Conservation (phyloP, 2,888 invertebrate genomes). For the Dermolepida albohirtum region DNA sequence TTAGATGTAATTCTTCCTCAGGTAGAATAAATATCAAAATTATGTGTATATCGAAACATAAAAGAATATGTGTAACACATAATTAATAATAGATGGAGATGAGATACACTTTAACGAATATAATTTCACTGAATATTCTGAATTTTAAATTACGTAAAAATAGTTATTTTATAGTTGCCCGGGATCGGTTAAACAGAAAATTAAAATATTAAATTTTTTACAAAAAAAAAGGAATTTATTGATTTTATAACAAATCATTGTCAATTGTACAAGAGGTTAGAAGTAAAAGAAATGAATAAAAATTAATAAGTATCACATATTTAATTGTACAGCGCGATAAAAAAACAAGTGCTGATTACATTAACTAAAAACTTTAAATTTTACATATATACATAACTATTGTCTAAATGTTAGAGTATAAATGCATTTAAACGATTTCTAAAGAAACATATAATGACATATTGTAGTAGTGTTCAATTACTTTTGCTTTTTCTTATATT, state of each 20-base stretch:
- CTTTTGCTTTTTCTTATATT: not conserved
- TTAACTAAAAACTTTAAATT: slow-evolving; percentile 16
- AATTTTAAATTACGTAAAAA: too few species aligned
- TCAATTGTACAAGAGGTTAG: slow-evolving; percentile 20
- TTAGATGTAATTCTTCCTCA: not conserved
- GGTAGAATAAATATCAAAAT: slow-evolving; percentile 33
- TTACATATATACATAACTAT: slow-evolving; percentile 28
- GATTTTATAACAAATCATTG: slow-evolving; percentile 25
- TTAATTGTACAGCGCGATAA: slow-evolving; percentile 36
- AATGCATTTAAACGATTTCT: slow-evolving; percentile 15
- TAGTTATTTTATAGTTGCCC: too few species aligned
- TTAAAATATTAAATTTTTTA: not conserved
- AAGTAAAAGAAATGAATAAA: slow-evolving; percentile 31
- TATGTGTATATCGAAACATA: slow-evolving; percentile 9
- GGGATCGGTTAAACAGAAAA: slow-evolving; percentile 14
- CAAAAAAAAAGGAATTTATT: slow-evolving; percentile 11
- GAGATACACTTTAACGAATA: too few species aligned
- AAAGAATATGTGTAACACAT: not conserved
- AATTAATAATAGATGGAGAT: too few species aligned
- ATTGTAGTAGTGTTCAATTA: not conserved
- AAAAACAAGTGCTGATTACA: slow-evolving; percentile 5
- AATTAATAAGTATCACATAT: slow-evolving; percentile 34
- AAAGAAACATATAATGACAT: not conserved
- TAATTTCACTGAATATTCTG: too few species aligned
- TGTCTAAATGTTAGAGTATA: slow-evolving; percentile 18